Base-by-base conservation (phyloP, 2,888 invertebrate genomes). In the Globia sparganii region DNA sequence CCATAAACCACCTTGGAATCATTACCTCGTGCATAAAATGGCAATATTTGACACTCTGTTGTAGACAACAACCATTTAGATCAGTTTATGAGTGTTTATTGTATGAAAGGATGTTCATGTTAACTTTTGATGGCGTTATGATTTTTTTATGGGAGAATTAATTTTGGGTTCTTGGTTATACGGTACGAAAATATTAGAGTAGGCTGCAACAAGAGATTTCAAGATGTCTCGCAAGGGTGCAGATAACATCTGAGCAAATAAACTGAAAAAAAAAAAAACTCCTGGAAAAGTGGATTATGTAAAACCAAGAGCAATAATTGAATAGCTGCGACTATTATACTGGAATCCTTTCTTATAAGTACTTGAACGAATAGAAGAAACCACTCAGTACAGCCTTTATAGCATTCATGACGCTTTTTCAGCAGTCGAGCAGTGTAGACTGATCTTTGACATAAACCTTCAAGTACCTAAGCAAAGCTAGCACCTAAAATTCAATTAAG, bases 21-120 rank as follows among this genome's bases (percentile, higher is more conserved):
- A 91, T 90, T 80, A 81, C 88, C 69, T 78, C 53, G 80, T 80
- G 85, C 81, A 91, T 92, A 91, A 93, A 92, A 84, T 76, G 72
- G 78, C 84, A 72, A 88, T 90, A 89, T 90, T 87, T 90, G 88
- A 91, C 88, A 87, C 88, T 92, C 91, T 91, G 91, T 91, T 89
- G 88, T 90, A 88, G 89, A 91, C 90, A 91, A 93, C 91, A 89
- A 87, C 87, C 91, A 91, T 90, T 91, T 87, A 81, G 81, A 84
- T 74, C 80, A 65, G 69, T 87, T 88, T 88, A 82, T 85, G 88
- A 84, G 78, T 89, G 88, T 90, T 87, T 81, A 81, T 88, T 88
- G 89, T 90, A 84, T 74, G 71, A 82, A 67, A 77, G 28, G 81
- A 86, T 88, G 89, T 81, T 90, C 89, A 90, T 91, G 89, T 86